Percentiles rank a stretch among this genome's conserved stretches.
Evolutionary conservation across 2,888 invertebrate genomes (phyloP).

Genomic region (Callinectes sapidus): DNA sequence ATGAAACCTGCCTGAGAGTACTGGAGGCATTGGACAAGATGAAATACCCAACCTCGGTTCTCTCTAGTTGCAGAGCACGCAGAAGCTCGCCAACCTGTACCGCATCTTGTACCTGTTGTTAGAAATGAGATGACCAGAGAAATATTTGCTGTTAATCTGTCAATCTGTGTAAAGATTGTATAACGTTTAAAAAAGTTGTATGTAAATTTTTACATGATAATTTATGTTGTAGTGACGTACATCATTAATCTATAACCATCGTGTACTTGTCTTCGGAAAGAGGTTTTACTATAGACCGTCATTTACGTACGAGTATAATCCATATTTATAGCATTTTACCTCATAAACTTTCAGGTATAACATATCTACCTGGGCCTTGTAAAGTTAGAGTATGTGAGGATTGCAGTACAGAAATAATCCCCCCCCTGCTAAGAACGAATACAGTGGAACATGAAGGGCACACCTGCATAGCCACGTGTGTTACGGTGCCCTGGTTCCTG

Average conservation of each 20-base stretch:
- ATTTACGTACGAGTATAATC: no score
- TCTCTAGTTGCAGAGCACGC: constrained; percentile 77
- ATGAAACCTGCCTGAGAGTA: constrained; percentile 47
- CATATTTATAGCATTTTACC: neutral
- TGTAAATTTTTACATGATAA: neutral
- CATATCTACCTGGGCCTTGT: neutral
- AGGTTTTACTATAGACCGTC: no score
- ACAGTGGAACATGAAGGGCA: neutral
- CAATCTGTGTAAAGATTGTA: neutral
- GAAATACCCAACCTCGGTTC: constrained; percentile 75
- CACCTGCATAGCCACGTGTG: constrained; percentile 48
- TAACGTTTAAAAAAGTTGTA: neutral
- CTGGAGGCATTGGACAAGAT: constrained; percentile 74
- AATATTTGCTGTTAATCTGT: neutral
- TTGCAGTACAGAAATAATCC: neutral
- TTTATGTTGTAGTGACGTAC: neutral
- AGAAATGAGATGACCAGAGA: neutral
- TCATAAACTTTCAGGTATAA: neutral
- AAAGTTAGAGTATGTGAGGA: neutral
- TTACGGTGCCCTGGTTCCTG: constrained; percentile 43
- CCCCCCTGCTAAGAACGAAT: neutral
- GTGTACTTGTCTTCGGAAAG: neutral
- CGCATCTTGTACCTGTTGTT: constrained; percentile 53
- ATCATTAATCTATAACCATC: neutral
- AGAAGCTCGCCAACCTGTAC: constrained; percentile 57